Evolutionary conservation across 2,797 vertebrate species (phyloP).

Genomic region (Amblyraja radiata): DNA sequence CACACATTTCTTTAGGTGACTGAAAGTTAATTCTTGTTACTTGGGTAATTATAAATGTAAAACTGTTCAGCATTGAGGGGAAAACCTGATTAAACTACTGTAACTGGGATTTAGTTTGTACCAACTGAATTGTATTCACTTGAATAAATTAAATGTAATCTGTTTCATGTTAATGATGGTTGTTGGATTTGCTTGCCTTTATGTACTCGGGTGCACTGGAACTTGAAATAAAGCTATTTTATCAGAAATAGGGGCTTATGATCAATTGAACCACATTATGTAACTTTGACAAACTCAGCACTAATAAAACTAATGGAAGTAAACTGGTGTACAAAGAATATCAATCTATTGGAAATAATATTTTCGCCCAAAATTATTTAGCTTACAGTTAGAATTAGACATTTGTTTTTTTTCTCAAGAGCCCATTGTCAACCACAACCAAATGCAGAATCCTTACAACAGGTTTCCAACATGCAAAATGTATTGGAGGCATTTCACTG

Average conservation of each 20-base stretch:
- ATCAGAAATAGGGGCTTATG: neutral
- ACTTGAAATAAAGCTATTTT: conserved; percentile 24
- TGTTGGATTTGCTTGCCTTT: conserved; percentile 27
- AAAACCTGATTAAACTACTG: conserved; percentile 1
- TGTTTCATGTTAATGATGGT: conserved; percentile 8
- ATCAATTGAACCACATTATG: neutral
- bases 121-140: neutral
- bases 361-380: neutral
- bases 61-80: neutral
- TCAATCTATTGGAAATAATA: neutral
- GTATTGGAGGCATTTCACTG: neutral
- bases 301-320: conserved; percentile 32
- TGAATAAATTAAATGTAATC: conserved; percentile 24
- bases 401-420: neutral
- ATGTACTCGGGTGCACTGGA: conserved; percentile 18
- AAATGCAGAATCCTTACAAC: neutral
- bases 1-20: neutral
- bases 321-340: conserved; percentile 11
- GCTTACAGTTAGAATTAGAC: neutral
- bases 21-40: neutral
- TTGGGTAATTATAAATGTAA: neutral
- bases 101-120: conserved; percentile 14
- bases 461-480: neutral
- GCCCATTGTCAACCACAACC: neutral
- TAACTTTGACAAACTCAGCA: conserved; percentile 16